Evolutionary conservation across 2,797 vertebrate species (phyloP), one percentile per base, ranked within the genome.

Genomic region (Bufotes viridis): DNA sequence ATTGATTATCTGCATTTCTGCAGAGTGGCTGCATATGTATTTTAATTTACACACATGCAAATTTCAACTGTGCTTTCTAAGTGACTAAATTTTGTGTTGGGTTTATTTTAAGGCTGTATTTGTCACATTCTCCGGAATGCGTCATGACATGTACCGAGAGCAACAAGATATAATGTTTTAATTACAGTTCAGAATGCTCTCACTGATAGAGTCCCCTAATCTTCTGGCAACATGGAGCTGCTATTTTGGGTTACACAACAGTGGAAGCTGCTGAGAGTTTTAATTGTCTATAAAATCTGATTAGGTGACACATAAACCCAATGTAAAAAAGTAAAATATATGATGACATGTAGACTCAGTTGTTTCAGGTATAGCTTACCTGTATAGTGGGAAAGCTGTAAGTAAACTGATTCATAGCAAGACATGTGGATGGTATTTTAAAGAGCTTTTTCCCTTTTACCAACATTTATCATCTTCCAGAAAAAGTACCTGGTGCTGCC

Each of bases 51-150:
- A 78, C 13, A 55, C 14, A 57, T 57, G 24, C 76, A 78, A 78
- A 78, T 78, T 78, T 7, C 53, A 57, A 9, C 20, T 76, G 34
- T 63, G 6, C 3, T 65, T 24, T 53, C 63, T 82, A 65, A 17
- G 22, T 24, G 34, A 67, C 29, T 63, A 65, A 8, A n/a, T 67
- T 82, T 69, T 63, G 79, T 14, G 26, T 22, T 26, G 12, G 17
- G 61, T 9, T 67, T 82, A 81, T 81, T 65, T 65, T 65, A 67
- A 82, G 42, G 13, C 61, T n/a, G 51, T 65, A 67, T 67, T 81
- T 67, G 34, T 82, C 26, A 82, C 80, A 82, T 60, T 53, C 14
- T 51, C 14, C 9, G 69, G 42, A 51, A 57, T 15, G 34, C 3
- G 22, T 82, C 80, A 82, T 49, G 26, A 67, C 76, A 78, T 81